Evolutionary conservation across 2,113 vertebrate species (phyloP).

Genomic region (Girardinichthys multiradiatus): DNA sequence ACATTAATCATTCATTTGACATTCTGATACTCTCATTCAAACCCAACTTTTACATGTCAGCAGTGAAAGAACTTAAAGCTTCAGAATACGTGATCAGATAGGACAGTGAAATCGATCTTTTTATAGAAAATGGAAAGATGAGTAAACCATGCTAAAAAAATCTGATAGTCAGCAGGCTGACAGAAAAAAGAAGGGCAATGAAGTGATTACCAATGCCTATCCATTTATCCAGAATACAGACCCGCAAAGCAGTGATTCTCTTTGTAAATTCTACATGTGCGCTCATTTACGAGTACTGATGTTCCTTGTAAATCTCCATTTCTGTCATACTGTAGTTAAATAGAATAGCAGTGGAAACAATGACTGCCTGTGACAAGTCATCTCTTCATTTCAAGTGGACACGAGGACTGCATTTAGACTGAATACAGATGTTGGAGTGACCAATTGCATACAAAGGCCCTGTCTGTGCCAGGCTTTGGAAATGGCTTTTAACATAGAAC

Average conservation of each 20-base stretch:
- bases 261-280: neutral
- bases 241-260: neutral
- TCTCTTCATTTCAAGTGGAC: conserved; percentile 35
- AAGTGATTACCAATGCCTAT: neutral
- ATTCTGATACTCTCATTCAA: neutral
- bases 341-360: conserved; percentile 52
- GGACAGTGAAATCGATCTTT: neutral
- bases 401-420: conserved; percentile 46
- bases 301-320: conserved; percentile 2
- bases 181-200: neutral
- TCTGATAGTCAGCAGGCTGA: neutral
- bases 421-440: conserved; percentile 54
- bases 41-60: neutral
- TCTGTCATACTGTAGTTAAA: conserved; percentile 45
- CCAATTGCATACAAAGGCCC: conserved; percentile 49
- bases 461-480: conserved; percentile 53
- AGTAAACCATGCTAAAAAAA: neutral
- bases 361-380: conserved; percentile 55
- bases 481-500: conserved; percentile 72
- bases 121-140: neutral
- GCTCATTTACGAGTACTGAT: conserved; percentile 8
- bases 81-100: neutral
- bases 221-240: neutral
- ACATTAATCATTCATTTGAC: neutral
- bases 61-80: neutral